Conservation (phyloP, 2,113 vertebrate species). For the Agapornis roseicollis region DNA sequence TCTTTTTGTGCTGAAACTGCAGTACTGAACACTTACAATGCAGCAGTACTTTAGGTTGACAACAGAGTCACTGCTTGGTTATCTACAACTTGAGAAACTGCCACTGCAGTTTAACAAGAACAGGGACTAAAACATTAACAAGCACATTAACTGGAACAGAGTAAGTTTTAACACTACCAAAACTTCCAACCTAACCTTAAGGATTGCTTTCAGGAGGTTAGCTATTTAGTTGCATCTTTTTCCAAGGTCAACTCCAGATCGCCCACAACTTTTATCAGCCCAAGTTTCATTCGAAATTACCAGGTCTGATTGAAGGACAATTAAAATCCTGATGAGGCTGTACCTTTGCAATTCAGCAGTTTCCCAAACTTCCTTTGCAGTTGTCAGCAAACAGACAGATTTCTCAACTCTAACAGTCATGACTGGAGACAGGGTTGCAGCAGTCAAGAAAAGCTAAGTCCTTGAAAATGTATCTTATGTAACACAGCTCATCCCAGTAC, state of each 20-base stretch:
- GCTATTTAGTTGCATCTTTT: not conserved
- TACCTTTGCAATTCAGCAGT: not conserved
- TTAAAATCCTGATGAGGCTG: not conserved
- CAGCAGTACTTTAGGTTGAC: not conserved
- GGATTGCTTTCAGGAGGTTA: not conserved
- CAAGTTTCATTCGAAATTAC: not conserved
- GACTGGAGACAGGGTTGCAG: not conserved
- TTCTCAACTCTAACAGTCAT: not conserved
- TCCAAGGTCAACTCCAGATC: not conserved
- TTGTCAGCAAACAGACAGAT: not conserved
- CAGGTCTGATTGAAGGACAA: not conserved
- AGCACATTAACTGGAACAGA: not conserved
- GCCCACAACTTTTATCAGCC: not conserved
- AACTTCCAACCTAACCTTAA: not conserved
- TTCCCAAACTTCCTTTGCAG: not conserved
- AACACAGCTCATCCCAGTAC: not conserved
- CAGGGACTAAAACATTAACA: not conserved
- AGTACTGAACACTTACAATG: not conserved
- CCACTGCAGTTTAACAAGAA: not conserved
- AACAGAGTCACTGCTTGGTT: not conserved
- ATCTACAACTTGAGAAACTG: not conserved
- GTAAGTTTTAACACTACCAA: not conserved
- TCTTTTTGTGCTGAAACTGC: not conserved
- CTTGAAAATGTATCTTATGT: not conserved
- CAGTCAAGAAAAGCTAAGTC: not conserved